phyloP scores from a whole-genome alignment of 1,140 invertebrate genomes.

The Metopolophium dirhodum region DNA sequence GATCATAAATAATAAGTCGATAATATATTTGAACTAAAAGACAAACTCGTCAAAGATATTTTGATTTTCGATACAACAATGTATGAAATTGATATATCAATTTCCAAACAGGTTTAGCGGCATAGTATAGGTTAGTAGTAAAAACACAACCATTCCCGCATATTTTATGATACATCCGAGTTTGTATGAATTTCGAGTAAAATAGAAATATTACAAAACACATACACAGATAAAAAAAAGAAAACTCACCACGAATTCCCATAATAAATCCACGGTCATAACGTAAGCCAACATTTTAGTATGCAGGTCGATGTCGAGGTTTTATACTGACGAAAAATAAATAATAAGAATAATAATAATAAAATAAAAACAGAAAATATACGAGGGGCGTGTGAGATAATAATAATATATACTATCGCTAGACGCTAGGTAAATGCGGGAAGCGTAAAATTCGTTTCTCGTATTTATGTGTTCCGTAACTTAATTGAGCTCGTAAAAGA shows the following conservation, averaged over 20 bases:
- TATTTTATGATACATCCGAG: background rate
- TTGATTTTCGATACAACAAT: background rate
- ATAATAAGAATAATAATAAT: background rate
- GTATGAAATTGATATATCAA: background rate
- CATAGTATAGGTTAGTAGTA: background rate
- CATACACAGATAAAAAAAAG: background rate
- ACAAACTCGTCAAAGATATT: background rate
- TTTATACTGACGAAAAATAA: background rate
- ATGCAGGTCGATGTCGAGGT: background rate
- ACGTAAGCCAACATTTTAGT: background rate
- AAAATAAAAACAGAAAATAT: background rate
- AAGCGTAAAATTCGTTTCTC: background rate
- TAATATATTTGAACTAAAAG: background rate
- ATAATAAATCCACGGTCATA: background rate
- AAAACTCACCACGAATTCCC: background rate
- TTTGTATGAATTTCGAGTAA: background rate
- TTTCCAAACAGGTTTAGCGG: background rate
- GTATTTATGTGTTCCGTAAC: background rate
- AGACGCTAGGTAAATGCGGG: background rate
- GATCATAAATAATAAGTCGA: background rate
- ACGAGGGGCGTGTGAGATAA: background rate
- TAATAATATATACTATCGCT: background rate
- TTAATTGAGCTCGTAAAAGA: background rate
- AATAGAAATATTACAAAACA: background rate
- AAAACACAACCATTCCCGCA: background rate